Conservation (phyloP, 1,140 invertebrate genomes). For the Tribolium madens region DNA sequence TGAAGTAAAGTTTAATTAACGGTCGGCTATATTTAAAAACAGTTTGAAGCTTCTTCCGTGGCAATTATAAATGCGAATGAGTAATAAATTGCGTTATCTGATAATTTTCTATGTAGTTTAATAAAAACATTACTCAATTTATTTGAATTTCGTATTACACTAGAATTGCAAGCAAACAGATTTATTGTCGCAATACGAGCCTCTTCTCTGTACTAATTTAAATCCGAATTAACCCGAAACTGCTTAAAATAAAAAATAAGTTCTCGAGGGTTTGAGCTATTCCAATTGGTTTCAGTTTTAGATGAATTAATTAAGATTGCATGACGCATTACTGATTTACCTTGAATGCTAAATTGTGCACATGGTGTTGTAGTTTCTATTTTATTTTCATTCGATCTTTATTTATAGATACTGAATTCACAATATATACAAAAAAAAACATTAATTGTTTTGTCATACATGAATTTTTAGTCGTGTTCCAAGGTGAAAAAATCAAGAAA, state of each 20-base stretch:
- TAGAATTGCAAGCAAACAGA: neutral
- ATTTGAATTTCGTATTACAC: slow-evolving; percentile 18
- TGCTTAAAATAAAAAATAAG: slow-evolving; percentile 19
- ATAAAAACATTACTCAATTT: slow-evolving; percentile 9
- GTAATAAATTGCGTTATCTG: slow-evolving; percentile 2
- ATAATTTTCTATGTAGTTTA: slow-evolving; percentile 16
- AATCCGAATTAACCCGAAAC: slow-evolving; percentile 2
- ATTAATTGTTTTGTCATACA: no score
- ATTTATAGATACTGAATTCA: no score
- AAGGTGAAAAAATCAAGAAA: no score
- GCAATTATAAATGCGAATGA: slow-evolving; percentile 10
- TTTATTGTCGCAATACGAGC: slow-evolving; percentile 11
- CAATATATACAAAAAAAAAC: no score
- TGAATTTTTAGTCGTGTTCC: no score
- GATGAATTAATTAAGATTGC: neutral
- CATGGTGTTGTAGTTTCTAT: no score
- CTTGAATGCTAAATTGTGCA: no score
- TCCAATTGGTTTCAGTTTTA: slow-evolving; percentile 3
- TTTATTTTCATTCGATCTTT: no score
- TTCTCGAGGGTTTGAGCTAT: neutral
- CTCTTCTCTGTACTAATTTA: neutral
- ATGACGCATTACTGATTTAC: no score
- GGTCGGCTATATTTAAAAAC: slow-evolving; percentile 1
- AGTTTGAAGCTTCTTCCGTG: neutral
- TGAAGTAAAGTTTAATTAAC: slow-evolving; percentile 12